These are phyloP conservation scores for Nycticebus coucang DNA, from an alignment of 2,113 vertebrate genomes.

Conservation along the genomic window DNA sequence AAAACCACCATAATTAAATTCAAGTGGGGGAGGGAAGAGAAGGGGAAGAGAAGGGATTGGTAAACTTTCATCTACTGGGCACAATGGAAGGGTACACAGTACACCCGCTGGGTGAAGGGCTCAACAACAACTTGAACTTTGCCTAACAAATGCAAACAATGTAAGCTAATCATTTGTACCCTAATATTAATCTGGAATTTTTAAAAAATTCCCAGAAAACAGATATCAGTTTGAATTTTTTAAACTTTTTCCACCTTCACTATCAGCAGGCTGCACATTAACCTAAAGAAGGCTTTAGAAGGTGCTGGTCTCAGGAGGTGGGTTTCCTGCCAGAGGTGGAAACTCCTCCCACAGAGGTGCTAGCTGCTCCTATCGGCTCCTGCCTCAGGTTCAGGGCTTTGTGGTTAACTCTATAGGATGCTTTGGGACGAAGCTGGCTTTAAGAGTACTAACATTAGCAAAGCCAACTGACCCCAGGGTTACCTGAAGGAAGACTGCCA, in stretches of 20 bases:
- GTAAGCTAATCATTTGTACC: too few species aligned
- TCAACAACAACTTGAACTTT: too few species aligned
- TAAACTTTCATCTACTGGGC: too few species aligned
- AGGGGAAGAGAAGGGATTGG: too few species aligned
- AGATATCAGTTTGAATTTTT: not conserved
- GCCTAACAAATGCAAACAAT: too few species aligned
- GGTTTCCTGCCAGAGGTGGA: not conserved
- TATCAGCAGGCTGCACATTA: not conserved
- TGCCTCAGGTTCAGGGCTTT: not conserved
- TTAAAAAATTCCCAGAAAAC: not conserved
- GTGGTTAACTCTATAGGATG: not conserved
- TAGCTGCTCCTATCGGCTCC: not conserved
- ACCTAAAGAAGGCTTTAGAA: not conserved
- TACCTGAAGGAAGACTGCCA: not conserved
- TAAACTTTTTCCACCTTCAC: not conserved
- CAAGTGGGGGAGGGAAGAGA: too few species aligned
- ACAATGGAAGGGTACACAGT: too few species aligned
- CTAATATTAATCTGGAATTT: too few species aligned
- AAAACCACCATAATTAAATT: too few species aligned
- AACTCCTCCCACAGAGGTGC: not conserved
- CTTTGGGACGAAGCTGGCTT: not conserved
- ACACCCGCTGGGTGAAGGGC: too few species aligned
- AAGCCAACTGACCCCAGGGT: not conserved
- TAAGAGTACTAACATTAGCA: not conserved
- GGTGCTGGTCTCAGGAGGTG: not conserved